Percentiles rank a stretch among this genome's conserved stretches.
phyloP scores from a whole-genome alignment of 2,113 vertebrate genomes.

The Sialia sialis region DNA sequence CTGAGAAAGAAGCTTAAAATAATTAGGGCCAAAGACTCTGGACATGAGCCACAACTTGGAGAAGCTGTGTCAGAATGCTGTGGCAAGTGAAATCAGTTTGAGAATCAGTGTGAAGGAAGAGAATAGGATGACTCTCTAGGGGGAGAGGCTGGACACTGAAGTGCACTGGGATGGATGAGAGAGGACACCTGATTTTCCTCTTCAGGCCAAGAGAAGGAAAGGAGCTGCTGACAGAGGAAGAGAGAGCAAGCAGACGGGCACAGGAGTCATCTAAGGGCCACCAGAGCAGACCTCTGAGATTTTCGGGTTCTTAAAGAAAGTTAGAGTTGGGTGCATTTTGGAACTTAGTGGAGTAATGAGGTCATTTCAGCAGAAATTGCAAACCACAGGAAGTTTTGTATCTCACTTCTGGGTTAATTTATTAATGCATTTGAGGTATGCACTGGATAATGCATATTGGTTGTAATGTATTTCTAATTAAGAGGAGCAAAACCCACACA shows the following conservation, averaged over 20 bases:
- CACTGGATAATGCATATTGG: not conserved
- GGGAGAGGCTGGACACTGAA: not conserved
- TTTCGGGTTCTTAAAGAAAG: not conserved
- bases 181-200: not conserved
- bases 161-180: not conserved
- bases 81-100: not conserved
- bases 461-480: not conserved
- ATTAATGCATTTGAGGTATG: not conserved
- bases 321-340: not conserved
- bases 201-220: not conserved
- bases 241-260: not conserved
- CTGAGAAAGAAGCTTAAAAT: not conserved
- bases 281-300: not conserved
- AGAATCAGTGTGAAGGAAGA: not conserved
- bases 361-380: not conserved
- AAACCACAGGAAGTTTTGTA: conserved; percentile 10
- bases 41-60: not conserved
- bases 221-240: not conserved
- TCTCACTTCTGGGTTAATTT: not conserved
- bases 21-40: not conserved
- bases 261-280: not conserved
- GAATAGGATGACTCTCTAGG: not conserved
- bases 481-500: not conserved
- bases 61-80: not conserved
- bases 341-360: not conserved